Evolutionary conservation across 2,113 vertebrate species (phyloP), one percentile per base, ranked within the genome.

Genomic region (Leucoraja erinaceus): DNA sequence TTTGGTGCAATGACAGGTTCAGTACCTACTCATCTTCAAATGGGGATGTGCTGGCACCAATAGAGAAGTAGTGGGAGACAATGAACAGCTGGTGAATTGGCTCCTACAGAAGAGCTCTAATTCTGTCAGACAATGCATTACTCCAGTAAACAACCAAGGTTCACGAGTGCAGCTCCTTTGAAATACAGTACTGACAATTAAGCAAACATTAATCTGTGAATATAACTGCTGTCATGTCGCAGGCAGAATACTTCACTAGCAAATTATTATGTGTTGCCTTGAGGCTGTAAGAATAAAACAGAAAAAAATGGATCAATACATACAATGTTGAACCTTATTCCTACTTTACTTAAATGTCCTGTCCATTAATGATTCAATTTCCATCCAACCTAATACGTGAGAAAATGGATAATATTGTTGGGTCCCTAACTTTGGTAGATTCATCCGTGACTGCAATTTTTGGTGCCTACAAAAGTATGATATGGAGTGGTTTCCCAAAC

Each of bases 221-320:
- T 63, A 63, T 88, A 6, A 88, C 83, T 88, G 83, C 25, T 88
- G 83, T 88, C 83, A 66, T 63, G 54, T 61, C 14, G n/a, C 12
- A 63, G n/a, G 56, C 83, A 88, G 59, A 7, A 88, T 31, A 63
- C 59, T 88, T n/a, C 83, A 38, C 47, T 28, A n/a, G 38, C n/a
- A 88, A 59, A n/a, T 61, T 86, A 16, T 12, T 31, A 63, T 66
- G 56, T 88, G 59, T 63, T 66, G 59, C 83, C 56, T 31, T 88
- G n/a, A 88, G 83, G 83, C n/a, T 63, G 25, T 88, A 63, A 63
- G 59, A 63, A 88, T n/a, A 61, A 84, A 83, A 83, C 79, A 83
- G 38, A 83, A 20, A n/a, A 47, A 59, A 88, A 63, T 63, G 28
- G 59, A 16, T 88, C 59, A 61, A 88, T 86, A 28, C 54, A 88